These are phyloP conservation scores for Sipunculus nudus DNA, from an alignment of 2,888 invertebrate species.

Conservation along the genomic window DNA sequence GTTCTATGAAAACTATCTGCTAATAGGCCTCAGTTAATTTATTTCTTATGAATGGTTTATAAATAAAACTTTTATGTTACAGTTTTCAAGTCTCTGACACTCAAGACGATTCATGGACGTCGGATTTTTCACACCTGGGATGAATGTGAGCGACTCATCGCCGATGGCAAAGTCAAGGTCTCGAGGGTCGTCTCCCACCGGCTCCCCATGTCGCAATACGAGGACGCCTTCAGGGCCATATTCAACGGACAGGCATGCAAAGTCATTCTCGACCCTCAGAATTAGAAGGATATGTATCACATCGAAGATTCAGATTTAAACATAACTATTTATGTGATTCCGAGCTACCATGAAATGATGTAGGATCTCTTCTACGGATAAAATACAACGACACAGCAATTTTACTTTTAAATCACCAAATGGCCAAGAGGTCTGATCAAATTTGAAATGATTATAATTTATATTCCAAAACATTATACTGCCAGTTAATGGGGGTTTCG, in stretches of 20 bases:
- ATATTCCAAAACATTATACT: too few relatives aligned
- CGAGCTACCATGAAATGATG: too few relatives aligned
- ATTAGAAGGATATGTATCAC: not conserved
- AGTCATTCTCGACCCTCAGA: conserved; percentile 51
- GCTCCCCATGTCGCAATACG: conserved; percentile 54
- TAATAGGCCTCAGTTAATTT: too few relatives aligned
- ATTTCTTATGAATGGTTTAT: too few relatives aligned
- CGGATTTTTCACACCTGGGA: conserved; percentile 58
- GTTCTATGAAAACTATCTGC: too few relatives aligned
- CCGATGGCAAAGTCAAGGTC: conserved; percentile 50
- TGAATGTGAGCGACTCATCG: conserved; percentile 52
- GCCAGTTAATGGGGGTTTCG: too few relatives aligned
- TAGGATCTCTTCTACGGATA: too few relatives aligned
- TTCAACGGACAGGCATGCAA: conserved; percentile 56
- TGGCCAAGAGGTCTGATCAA: too few relatives aligned
- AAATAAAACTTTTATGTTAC: conserved; percentile 32
- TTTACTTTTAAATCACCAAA: too few relatives aligned
- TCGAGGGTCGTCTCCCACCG: conserved; percentile 51
- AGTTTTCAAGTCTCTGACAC: conserved; percentile 57
- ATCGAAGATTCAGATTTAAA: not conserved
- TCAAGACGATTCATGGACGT: conserved; percentile 57
- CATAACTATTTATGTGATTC: not conserved
- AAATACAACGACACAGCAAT: too few relatives aligned
- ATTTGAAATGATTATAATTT: too few relatives aligned
- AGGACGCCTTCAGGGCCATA: conserved; percentile 54